Percentiles rank a stretch among this genome's conserved stretches.
Evolutionary conservation across 2,113 vertebrate species (phyloP).

Genomic region (Eudyptes chrysolophus): DNA sequence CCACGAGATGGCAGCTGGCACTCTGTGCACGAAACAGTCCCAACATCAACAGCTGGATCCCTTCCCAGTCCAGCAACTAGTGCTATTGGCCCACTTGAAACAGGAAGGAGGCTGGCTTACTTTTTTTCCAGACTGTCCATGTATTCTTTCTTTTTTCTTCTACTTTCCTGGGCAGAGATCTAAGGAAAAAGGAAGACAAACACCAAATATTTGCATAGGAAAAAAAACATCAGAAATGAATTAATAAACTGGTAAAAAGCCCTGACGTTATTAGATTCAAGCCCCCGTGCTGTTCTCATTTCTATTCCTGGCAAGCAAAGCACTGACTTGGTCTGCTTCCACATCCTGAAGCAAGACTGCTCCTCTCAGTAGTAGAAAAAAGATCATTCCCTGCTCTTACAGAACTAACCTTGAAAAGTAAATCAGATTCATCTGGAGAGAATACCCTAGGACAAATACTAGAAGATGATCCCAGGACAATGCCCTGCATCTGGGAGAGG

Average conservation of each 20-base stretch:
- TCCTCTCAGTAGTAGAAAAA: background rate
- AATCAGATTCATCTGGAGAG: background rate
- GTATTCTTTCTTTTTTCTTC: slow-evolving; percentile 99
- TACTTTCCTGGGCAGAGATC: slow-evolving; percentile 98
- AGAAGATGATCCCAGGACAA: background rate
- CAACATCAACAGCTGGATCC: slow-evolving; percentile 49
- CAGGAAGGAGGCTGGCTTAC: slow-evolving; percentile 74
- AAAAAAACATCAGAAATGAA: background rate
- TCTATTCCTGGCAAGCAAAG: slow-evolving; percentile 13
- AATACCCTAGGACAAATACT: background rate
- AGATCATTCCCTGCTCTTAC: background rate
- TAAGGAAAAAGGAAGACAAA: slow-evolving; percentile 52
- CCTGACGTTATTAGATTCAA: background rate
- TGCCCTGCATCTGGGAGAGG: background rate
- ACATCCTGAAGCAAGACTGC: background rate
- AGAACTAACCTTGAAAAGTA: background rate
- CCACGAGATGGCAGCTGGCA: slow-evolving; percentile 75
- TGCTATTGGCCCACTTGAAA: background rate
- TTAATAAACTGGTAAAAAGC: background rate
- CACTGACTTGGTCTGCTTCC: background rate
- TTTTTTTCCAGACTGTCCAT: slow-evolving; percentile 98
- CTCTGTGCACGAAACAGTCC: background rate
- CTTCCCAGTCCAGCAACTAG: background rate
- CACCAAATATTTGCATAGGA: slow-evolving; percentile 14
- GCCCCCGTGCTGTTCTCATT: background rate